Base-by-base conservation (phyloP, 64 coral and sea anemone genomes). In the Pocillopora damicornis region DNA sequence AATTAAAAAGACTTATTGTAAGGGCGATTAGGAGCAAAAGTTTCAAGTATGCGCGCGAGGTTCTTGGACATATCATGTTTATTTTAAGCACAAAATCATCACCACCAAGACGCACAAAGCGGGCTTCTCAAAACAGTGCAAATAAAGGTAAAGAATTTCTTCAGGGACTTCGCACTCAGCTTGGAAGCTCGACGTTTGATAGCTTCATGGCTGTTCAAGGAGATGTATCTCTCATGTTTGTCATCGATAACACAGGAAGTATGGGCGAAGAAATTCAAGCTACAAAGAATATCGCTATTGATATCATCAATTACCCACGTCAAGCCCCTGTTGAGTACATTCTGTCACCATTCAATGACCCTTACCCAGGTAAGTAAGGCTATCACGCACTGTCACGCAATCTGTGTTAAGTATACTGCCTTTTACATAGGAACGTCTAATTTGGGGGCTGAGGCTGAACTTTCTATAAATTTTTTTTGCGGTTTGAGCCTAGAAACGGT, bases 181-280 rank as follows among this genome's bases (percentile, higher is more conserved):
- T 85, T 22, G 81, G 81, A 13, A 85, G 42, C 20, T 20, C 20
- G 42, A 85, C 36, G 15, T 85, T 85, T 20, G 81, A 85, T 73
- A 85, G 81, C 18, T 85, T 85, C 63, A 81, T 94, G 60, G 88
- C 88, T 18, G 65, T 87, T 14, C 83, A 90, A 56, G 89, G 89
- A 8, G 88, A 94, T 38, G 92, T 90, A 1, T 79, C 77, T 0
- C 59, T 90, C 5, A 90, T 90, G 88, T 90, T 90, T 83, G 88
- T 81, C 15, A 90, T 90, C 17, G 88, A 90, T 57, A 72, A 80
- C 15, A 90, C 87, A 1, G 92, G 87, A 61, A 93, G 92, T 51
- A 94, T 94, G 92, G 11, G 59, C 0, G 60, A 22, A 9, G 92
- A 89, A 59, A 94, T 94, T 61, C 57, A 75, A 63, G 82, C 88